Evolutionary conservation across 2,797 vertebrate genomes (phyloP).

Genomic region (Liparis tanakae): DNA sequence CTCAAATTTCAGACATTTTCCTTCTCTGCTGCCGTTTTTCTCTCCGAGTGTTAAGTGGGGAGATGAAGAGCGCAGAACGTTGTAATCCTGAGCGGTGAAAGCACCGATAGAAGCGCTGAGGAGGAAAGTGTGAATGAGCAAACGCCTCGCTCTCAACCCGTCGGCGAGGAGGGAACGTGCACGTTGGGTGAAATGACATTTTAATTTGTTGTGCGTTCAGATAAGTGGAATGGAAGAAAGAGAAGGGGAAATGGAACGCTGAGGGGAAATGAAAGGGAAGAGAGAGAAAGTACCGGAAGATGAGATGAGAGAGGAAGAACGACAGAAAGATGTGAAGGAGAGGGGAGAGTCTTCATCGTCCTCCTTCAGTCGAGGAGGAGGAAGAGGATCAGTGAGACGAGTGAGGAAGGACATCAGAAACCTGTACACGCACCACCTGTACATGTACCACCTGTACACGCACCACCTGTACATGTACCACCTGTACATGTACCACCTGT

Average conservation of each 20-base stretch:
- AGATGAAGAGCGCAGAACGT: background rate
- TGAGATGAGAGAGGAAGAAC: background rate
- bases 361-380: background rate
- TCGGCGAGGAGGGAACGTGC: background rate
- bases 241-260: no score
- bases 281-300: background rate
- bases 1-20: slow-evolving; percentile 14
- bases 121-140: background rate
- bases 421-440: background rate
- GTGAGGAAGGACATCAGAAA: background rate
- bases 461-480: background rate
- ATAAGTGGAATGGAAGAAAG: background rate
- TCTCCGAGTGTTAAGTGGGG: slow-evolving; percentile 11
- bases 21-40: slow-evolving; percentile 5
- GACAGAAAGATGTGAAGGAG: background rate
- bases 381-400: background rate
- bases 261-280: background rate
- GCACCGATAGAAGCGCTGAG: background rate
- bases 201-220: background rate
- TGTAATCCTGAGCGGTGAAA: background rate
- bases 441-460: background rate
- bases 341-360: background rate
- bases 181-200: background rate
- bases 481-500: no score
- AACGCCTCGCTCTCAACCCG: background rate